Base-by-base conservation (phyloP, 2,888 invertebrate species). In the Pheosia tremula region DNA sequence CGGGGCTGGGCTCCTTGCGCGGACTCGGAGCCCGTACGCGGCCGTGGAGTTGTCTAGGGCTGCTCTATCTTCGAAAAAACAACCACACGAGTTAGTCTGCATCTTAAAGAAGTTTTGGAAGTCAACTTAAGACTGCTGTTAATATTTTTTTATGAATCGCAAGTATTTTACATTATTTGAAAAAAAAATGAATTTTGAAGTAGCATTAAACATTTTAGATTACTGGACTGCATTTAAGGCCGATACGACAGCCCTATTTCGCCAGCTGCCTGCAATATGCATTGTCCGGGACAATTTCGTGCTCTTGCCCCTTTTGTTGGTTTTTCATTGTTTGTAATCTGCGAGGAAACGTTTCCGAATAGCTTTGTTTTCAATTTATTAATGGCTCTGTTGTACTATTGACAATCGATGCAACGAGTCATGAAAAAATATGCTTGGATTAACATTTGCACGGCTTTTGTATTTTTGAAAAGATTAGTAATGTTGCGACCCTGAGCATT, bases 211-310 rank as follows among this genome's bases (percentile, higher is more conserved):
- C 2, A 47, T 47, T 4, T 5, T 5, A n/a, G 9, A 47, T 11
- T 47, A 4, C n/a, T 11, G 8, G 41, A 3, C 10, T 10, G 9
- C 9, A 53, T 53, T 53, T 36, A 39, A 5, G 41, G n/a, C 39
- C 10, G 37, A 9, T 5, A 4, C 9, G 9, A 7, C 55, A 55
- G 55, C 55, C 55, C 55, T 56, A 45, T 45, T 36, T 45, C 3
- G 24, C 11, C 45, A 45, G 68, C 68, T 71, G 75, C 60, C 76
- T 70, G 81, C 85, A 85, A 82, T 87, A 84, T 86, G 86, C 87
- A 86, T 85, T 85, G 86, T 86, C 82, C 85, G 82, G 80, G 82
- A 85, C 83, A 82, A 82, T 81, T 82, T 81, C 71, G 81, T 77
- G 71, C 80, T 83, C 79, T 82, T 82, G 77, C 75, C 76, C 65